A percentile compares a stretch with the other conserved stretches of the same genome.
Evolutionary conservation across 2,113 vertebrate species (phyloP).

Genomic region (Cepphus grylle): DNA sequence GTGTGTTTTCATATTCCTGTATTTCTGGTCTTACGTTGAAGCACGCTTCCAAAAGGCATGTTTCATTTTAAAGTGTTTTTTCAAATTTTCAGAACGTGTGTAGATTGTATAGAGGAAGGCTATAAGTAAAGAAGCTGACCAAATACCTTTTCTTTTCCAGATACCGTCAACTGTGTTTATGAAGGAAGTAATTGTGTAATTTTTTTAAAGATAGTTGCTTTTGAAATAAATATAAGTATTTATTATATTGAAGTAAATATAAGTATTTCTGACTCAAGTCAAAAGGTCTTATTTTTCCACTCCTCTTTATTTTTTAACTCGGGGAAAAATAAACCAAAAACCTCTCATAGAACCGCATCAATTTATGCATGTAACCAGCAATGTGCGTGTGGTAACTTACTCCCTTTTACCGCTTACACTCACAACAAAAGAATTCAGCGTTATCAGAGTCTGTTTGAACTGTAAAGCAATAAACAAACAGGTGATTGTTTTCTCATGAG

Average conservation of each 20-base stretch:
- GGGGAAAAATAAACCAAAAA: neutral
- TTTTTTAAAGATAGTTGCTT: neutral
- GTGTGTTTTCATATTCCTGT: neutral
- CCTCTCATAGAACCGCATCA: neutral
- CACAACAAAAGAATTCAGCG: constrained; percentile 48
- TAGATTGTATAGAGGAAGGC: neutral
- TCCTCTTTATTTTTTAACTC: neutral
- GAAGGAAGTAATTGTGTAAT: neutral
- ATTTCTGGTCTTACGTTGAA: neutral
- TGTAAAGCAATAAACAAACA: constrained; percentile 69
- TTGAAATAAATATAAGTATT: neutral
- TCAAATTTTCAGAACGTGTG: neutral
- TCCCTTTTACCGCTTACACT: constrained; percentile 8
- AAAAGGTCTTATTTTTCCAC: neutral
- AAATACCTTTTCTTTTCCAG: neutral
- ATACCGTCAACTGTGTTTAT: neutral
- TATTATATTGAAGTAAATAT: too few species aligned
- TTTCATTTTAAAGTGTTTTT: neutral
- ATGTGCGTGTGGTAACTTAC: neutral
- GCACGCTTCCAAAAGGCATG: neutral
- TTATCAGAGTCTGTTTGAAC: constrained; percentile 62
- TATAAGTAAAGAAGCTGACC: neutral
- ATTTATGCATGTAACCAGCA: constrained; percentile 28
- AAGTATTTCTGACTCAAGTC: neutral
- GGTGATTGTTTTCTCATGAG: constrained; percentile 54